Evolutionary conservation across 2,113 vertebrate genomes (phyloP), one percentile per base, ranked within the genome.

Genomic region (Podarcis cretensis): DNA sequence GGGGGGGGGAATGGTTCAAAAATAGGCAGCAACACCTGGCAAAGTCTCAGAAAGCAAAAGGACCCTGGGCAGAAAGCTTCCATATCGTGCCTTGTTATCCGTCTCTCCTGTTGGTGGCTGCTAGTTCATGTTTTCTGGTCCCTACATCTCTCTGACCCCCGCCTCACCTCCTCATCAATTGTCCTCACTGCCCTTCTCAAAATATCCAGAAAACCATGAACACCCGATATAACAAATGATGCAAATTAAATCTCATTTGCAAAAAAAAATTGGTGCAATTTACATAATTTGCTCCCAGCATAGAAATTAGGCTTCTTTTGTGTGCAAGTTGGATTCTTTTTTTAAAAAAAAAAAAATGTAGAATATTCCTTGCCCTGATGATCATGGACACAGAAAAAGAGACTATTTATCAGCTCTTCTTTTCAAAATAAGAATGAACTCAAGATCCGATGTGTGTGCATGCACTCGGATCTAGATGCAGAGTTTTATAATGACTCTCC

Each of bases 231-330:
- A 69, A 74, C 30, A 88, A 83, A 83, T 66, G 87, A 83, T 88
- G 71, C 69, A 76, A 83, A 83, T 83, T 82, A 88, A 87, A 83
- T 66, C 80, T 76, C 59, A 88, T 75, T 83, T 83, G 54, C 43
- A 63, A 66, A 80, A 87, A 35, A 88, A 85, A 88, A 87, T 71
- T 20, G 35, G 21, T 43, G 27, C 32, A 83, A 88, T 88, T 88
- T 88, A 66, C 86, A 82, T 81, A 74, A 87, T 83, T 74, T 83
- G 35, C 40, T 82, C 30, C 30, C 40, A 48, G 80, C 71, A 66
- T 65, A 76, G 37, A 88, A 88, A 88, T 88, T 88, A 83, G 30
- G 57, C 27, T 75, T 82, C 18, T 83, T 82, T 76, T 88, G 71
- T 88, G 59, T 18, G 71, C 71, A 65, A 65, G 66, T 76, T 88